Base-by-base conservation (phyloP, 2,113 vertebrate species). In the Pitta sordida region DNA sequence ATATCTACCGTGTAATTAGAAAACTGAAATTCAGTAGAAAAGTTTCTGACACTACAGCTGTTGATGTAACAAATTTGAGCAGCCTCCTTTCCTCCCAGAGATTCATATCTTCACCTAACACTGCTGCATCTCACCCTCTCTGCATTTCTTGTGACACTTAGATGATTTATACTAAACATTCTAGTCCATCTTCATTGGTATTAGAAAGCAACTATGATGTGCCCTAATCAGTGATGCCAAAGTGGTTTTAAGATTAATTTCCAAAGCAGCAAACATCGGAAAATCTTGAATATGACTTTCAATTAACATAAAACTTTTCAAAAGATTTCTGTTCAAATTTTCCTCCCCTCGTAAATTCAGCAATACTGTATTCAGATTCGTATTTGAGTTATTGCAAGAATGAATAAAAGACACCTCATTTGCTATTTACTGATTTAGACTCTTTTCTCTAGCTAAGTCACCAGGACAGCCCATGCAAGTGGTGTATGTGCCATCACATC, bases 401-500 rank as follows among this genome's bases (percentile, higher is more conserved):
- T 60, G 19, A 86, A 76, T 41, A 77, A n/a, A 48, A 65, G 7
- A 52, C 16, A 20, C 39, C 10, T 41, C 29, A 24, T 91, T 82
- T 84, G 37, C 96, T 88, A 5, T 97, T 86, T 79, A 86, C 34
- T 90, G 73, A 92, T 68, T 97, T 91, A 90, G 81, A 90, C 89
- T 96, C 91, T 97, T 83, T 97, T 95, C 86, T 96, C 80, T 97
- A 99, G 99, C 78, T 84, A 98, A 99, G 98, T 98, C 98, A 80
- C 93, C 97, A 85, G 98, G 95, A 78, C 98, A 98, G 34, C 98
- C 98, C 82, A 97, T 98, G 96, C 98, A 98, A 65, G 98, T 99
- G 97, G 99, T 99, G 48, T 99, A 99, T 55, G 99, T 99, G 69
- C 99, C 99, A 41, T 99, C 99, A 32, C 99, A 99, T 97, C 98